These are phyloP conservation scores for Epinephelus coioides DNA, from an alignment of 2,797 vertebrate species.

Conservation along the genomic window DNA sequence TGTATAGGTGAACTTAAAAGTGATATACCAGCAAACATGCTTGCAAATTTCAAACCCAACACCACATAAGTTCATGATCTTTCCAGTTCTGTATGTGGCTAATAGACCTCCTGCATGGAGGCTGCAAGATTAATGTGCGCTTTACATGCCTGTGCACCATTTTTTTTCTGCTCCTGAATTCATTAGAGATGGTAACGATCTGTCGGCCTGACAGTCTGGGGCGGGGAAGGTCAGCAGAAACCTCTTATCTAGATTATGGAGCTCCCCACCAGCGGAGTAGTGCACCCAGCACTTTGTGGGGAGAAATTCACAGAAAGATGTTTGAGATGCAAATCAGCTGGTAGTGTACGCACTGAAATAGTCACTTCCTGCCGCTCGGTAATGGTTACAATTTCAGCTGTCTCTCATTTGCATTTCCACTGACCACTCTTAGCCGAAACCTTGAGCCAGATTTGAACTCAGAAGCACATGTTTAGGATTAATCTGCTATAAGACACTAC, in stretches of 20 bases:
- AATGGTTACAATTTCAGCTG: conserved; percentile 19
- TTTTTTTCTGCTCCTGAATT: conserved; percentile 66
- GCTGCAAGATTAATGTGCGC: conserved; percentile 57
- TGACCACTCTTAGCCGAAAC: conserved; percentile 14
- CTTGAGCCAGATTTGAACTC: conserved; percentile 13
- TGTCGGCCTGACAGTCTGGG: conserved; percentile 60
- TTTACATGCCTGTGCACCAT: conserved; percentile 52
- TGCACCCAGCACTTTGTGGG: conserved; percentile 6
- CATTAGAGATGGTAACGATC: conserved; percentile 77
- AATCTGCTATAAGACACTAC: neutral
- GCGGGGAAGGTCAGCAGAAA: conserved; percentile 68
- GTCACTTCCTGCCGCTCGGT: conserved; percentile 39
- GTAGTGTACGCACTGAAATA: neutral
- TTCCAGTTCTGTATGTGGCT: conserved; percentile 23
- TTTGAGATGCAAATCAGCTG: conserved; percentile 54
- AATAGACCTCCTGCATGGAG: conserved; percentile 59
- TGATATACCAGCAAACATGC: neutral
- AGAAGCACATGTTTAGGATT: neutral
- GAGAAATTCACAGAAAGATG: conserved; percentile 16
- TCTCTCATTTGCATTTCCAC: neutral
- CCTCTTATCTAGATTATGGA: conserved; percentile 64
- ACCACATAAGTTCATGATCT: conserved; percentile 18
- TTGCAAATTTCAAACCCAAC: conserved; percentile 21
- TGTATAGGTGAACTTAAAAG: neutral
- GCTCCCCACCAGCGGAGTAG: conserved; percentile 36